phyloP scores from a whole-genome alignment of 2,113 vertebrate genomes.

The Aplodontia rufa region DNA sequence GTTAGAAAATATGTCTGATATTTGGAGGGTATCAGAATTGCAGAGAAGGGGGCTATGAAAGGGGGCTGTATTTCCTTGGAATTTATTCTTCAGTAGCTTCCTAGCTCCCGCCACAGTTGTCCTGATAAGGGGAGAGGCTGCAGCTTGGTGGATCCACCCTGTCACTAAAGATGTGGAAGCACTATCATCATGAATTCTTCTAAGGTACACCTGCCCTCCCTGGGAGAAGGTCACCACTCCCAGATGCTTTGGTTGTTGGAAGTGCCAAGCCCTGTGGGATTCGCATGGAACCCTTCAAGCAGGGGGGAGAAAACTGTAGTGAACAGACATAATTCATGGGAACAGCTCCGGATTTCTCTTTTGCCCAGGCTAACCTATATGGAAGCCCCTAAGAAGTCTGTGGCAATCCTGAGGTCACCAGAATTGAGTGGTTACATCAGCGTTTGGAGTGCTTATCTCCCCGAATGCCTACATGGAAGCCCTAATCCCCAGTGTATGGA shows the following conservation, averaged over 20 bases:
- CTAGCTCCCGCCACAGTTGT: not conserved
- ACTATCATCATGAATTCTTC: not conserved
- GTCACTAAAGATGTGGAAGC: not conserved
- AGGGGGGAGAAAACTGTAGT: not conserved
- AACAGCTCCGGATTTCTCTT: not conserved
- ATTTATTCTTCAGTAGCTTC: not conserved
- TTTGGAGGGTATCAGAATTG: not conserved
- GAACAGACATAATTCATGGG: rapidly evolving
- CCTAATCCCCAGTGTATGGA: too few relatives aligned
- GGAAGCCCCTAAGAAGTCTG: not conserved
- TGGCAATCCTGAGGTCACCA: not conserved
- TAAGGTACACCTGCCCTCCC: not conserved
- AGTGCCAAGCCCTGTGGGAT: not conserved
- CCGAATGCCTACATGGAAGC: too few relatives aligned
- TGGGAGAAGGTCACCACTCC: not conserved
- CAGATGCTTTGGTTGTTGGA: not conserved
- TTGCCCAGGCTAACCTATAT: not conserved
- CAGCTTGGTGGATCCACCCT: too few relatives aligned
- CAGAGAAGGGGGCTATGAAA: not conserved
- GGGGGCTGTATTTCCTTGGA: not conserved
- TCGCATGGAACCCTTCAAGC: not conserved
- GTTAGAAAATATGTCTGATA: not conserved
- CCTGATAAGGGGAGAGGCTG: not conserved
- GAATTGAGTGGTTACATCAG: not conserved
- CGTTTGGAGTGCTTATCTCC: not conserved